Evolutionary conservation across 2,888 invertebrate genomes (phyloP), one percentile per base, ranked within the genome.

Genomic region (Pogonocherus hispidulus): DNA sequence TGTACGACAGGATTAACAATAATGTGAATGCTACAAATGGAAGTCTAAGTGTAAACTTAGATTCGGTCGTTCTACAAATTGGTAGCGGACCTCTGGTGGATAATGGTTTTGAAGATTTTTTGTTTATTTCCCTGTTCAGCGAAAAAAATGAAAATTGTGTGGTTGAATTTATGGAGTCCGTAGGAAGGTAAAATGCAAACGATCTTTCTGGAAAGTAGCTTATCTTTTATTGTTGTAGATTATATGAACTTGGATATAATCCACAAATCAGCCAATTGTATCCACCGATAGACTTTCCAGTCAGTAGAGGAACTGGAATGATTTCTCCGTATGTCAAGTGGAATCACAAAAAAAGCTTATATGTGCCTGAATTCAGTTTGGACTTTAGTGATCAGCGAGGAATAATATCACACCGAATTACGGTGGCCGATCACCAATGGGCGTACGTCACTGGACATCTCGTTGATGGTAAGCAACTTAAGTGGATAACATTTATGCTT

Each of bases 291-390:
- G 80, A 89, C 46, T 95, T 91, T 84, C 98, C 98, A 0, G 97
- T 98, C 0, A 93, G 95, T 0, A 89, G 92, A 49, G 81, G 79
- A 6, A 82, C 82, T n/a, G 75, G 77, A 18, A 81, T 80, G 80
- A 80, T 82, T n/a, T 90, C 94, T 0, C 92, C 95, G 3, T 86
- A 94, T 1, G 90, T 98, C n/a, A 90, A 90, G 73, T 98, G 97
- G 97, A 94, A 97, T 76, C 97, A 98, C 79, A 88, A 89, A 16
- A 90, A 91, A 69, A 90, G 92, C 69, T 94, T 93, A 92, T 87
- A 90, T 75, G 91, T 93, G 0, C 90, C 74, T 14, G 37, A 54
- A 6, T 76, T 77, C 41, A 56, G 71, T 16, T 3, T 63, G 6
- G 41, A 67, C n/a, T n/a, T n/a, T n/a, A n/a, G n/a, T n/a, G n/a